Evolutionary conservation across 1,140 invertebrate species (phyloP).

Genomic region (Drosophila saltans): DNA sequence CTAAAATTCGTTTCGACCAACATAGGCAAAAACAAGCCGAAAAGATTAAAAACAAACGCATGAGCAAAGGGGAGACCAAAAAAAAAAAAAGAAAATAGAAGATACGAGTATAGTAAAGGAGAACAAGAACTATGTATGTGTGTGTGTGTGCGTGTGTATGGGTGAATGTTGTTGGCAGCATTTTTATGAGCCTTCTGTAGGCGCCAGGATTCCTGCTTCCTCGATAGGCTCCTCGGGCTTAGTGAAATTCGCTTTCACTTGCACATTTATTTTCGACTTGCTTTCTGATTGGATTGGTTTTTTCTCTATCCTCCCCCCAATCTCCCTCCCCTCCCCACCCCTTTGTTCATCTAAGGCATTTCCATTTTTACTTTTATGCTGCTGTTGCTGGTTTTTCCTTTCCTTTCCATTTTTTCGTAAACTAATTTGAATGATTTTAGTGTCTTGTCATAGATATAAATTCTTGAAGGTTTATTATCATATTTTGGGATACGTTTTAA

Average conservation of each 20-base stretch:
- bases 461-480: constrained; percentile 70
- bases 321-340: not conserved
- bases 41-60: constrained; percentile 78
- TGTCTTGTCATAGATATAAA: constrained; percentile 40
- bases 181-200: constrained; percentile 73
- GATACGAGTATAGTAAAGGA: constrained; percentile 6
- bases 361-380: constrained; percentile 17
- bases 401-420: constrained; percentile 30
- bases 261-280: constrained; percentile 61
- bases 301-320: not conserved
- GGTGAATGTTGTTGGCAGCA: constrained; percentile 50
- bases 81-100: constrained; percentile 32
- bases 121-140: not conserved
- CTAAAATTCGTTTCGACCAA: constrained; percentile 46
- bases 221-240: constrained; percentile 50
- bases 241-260: constrained; percentile 73
- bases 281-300: constrained; percentile 66
- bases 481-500: constrained; percentile 53
- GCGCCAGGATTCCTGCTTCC: constrained; percentile 78
- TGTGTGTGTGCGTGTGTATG: not conserved
- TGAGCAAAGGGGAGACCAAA: constrained; percentile 23
- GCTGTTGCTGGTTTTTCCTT: constrained; percentile 46
- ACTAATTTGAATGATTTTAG: constrained; percentile 78
- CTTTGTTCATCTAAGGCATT: not conserved
- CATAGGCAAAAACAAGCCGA: constrained; percentile 69